phyloP scores from a whole-genome alignment of 2,888 invertebrate species.

The Leistus spinibarbis region DNA sequence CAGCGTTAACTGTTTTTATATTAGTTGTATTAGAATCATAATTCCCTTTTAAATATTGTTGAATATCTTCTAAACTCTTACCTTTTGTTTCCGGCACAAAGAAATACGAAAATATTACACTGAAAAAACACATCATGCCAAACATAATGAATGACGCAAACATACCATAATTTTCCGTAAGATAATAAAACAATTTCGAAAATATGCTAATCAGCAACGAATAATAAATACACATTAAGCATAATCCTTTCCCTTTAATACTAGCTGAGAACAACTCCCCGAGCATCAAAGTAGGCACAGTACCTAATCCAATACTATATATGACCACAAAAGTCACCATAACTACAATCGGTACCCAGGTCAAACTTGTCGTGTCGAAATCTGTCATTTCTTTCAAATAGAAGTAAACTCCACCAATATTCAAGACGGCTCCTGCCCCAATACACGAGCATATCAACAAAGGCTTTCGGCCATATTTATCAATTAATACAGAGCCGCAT shows the following conservation, averaged over 20 bases:
- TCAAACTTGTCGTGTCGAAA: conserved; percentile 41
- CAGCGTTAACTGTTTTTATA: background rate
- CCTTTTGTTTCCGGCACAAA: conserved; percentile 53
- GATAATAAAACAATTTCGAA: conserved; percentile 49
- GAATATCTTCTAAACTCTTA: conserved; percentile 54
- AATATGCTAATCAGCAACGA: conserved; percentile 44
- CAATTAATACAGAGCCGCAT: conserved; percentile 51
- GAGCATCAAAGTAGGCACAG: conserved; percentile 46
- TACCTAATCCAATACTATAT: conserved; percentile 47
- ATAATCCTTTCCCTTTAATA: conserved; percentile 49
- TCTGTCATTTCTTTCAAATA: conserved; percentile 45
- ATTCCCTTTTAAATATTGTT: conserved; percentile 49
- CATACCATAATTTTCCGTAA: conserved; percentile 47
- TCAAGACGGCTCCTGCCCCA: conserved; percentile 48
- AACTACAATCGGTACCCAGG: conserved; percentile 46
- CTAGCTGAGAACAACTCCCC: conserved; percentile 51
- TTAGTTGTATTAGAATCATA: conserved; percentile 21
- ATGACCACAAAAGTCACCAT: conserved; percentile 44
- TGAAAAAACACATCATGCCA: conserved; percentile 45
- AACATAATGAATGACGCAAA: conserved; percentile 51
- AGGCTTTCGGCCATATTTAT: conserved; percentile 54
- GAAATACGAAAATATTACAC: conserved; percentile 47
- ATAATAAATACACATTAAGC: conserved; percentile 46
- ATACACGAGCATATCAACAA: conserved; percentile 60
- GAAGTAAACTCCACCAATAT: conserved; percentile 48